Conservation (phyloP, 1,140 invertebrate genomes). For the Babylonia areolata region DNA sequence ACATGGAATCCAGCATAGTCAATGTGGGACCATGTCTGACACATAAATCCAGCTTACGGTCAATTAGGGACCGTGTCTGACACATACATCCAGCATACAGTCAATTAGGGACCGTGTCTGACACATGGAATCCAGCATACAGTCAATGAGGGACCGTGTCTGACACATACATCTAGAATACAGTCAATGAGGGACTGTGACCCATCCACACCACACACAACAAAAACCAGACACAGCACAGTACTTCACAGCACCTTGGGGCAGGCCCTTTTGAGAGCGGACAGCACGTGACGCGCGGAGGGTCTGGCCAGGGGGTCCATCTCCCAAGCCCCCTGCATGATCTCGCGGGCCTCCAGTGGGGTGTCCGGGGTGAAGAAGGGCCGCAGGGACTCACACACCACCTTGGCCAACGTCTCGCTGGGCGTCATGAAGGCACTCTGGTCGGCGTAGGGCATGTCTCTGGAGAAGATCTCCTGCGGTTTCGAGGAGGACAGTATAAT, state of each 20-base stretch:
- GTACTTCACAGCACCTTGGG: too few relatives aligned
- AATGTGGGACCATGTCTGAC: conserved; percentile 13
- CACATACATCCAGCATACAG: too few relatives aligned
- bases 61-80: too few relatives aligned
- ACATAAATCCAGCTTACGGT: too few relatives aligned
- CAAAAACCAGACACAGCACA: background rate
- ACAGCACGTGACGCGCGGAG: conserved; percentile 39
- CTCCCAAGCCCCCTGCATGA: conserved; percentile 59
- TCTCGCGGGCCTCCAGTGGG: conserved; percentile 40
- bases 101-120: too few relatives aligned
- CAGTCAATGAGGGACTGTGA: too few relatives aligned
- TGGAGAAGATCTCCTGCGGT: conserved; percentile 56
- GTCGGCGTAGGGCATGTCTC: conserved; percentile 55
- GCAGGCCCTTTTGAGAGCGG: conserved; percentile 36
- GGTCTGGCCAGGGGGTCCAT: conserved; percentile 47
- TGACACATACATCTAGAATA: background rate
- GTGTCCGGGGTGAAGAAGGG: conserved; percentile 45
- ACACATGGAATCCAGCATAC: conserved; percentile 47
- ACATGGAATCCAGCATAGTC: too few relatives aligned
- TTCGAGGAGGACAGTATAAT: too few relatives aligned
- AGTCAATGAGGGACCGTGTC: conserved; percentile 51
- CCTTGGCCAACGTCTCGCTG: conserved; percentile 50
- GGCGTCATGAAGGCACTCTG: conserved; percentile 37
- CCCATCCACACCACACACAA: too few relatives aligned
- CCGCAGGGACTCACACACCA: conserved; percentile 49